Base-by-base conservation (phyloP, 2,888 invertebrate genomes). In the Pollenia griseotomentosa region DNA sequence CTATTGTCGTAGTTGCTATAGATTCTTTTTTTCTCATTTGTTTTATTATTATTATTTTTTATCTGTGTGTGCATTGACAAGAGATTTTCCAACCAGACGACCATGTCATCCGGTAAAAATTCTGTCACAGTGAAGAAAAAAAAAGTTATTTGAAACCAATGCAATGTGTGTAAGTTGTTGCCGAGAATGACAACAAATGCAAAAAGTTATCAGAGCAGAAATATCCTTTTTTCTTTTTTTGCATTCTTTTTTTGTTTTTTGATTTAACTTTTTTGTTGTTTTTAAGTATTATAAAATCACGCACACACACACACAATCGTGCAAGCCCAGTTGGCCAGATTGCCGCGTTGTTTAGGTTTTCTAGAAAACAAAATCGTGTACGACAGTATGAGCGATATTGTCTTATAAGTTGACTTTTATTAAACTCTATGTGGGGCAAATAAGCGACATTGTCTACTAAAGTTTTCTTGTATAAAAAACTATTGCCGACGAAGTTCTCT, bases 121-220 rank as follows among this genome's bases (percentile, higher is more conserved):
- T 77, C 86, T 84, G 59, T 81, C 55, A 63, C 55, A 74, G 42
- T 71, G 55, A 55, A n/a, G 79, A 70, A 48, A 59, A 12, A 74
- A 66, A 19, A 61, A 79, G 33, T 57, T 57, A 59, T 74, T 53
- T 53, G 19, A 74, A 86, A 71, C 78, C 70, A 74, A 81, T 81
- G 66, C 55, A 59, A 48, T 80, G n/a, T 55, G 65, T 81, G 65
- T 74, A 61, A 74, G 23, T 79, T 63, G 79, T 66, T 88, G 81
- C 68, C 80, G 23, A 82, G 85, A 87, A 88, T 77, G 88, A 75
- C 83, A 88, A 88, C 84, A 88, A 88, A 80, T 87, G 87, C 84
- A 86, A 84, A 84, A 81, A 81, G 83, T 88, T 88, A 88, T 88
- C 88, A 87, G 88, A 88, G 88, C 88, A 88, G 87, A 88, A 88